Conservation (phyloP, 2,797 vertebrate genomes). For the Liparis tanakae region DNA sequence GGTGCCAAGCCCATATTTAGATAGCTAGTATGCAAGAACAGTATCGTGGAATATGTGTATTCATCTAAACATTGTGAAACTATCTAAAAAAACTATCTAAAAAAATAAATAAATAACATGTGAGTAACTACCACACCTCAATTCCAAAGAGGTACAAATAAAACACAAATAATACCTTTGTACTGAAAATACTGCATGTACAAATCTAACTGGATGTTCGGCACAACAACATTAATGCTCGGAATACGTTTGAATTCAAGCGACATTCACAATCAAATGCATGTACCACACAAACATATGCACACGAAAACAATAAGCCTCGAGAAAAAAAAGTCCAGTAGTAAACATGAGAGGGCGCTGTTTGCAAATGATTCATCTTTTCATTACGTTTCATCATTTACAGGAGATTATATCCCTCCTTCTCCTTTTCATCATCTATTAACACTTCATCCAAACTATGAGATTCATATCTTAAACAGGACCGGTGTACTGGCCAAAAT, state of each 20-base stretch:
- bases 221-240: slow-evolving; percentile 30
- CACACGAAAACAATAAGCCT: slow-evolving; percentile 24
- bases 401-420: slow-evolving; percentile 22
- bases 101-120: too few species aligned
- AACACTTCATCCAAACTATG: slow-evolving; percentile 19
- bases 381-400: slow-evolving; percentile 9
- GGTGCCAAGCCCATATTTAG: neutral
- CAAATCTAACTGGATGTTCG: slow-evolving; percentile 20
- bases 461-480: slow-evolving; percentile 29
- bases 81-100: neutral
- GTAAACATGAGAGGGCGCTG: slow-evolving; percentile 69
- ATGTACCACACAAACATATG: slow-evolving; percentile 41
- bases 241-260: slow-evolving; percentile 37
- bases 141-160: slow-evolving; percentile 17
- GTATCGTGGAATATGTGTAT: neutral
- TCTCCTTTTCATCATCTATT: slow-evolving; percentile 13
- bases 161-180: slow-evolving; percentile 14
- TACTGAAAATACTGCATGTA: slow-evolving; percentile 9
- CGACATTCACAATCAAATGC: slow-evolving; percentile 39
- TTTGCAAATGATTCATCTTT: slow-evolving; percentile 44
- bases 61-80: slow-evolving; percentile 8
- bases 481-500: slow-evolving; percentile 20
- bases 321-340: slow-evolving; percentile 47
- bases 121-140: neutral
- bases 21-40: slow-evolving; percentile 20